phyloP scores from a whole-genome alignment of 2,797 vertebrate species.

The Esox masquinongy region DNA sequence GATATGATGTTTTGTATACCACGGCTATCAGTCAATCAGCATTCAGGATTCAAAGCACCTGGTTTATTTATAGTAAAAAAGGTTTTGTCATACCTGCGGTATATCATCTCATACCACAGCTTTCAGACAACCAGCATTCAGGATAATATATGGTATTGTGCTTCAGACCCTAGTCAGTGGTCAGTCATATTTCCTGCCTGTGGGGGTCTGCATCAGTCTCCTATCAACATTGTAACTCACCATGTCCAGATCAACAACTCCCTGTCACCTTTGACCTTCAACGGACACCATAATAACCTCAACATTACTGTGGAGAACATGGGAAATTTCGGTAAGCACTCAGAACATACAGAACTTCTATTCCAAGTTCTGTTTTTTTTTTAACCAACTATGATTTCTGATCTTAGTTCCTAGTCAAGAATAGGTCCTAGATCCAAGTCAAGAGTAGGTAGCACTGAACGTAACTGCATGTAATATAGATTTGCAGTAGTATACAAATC shows the following conservation, averaged over 20 bases:
- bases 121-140: too few relatives aligned
- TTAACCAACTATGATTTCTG: not conserved
- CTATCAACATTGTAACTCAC: constrained; percentile 83
- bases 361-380: not conserved
- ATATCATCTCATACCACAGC: too few relatives aligned
- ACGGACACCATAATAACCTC: constrained; percentile 70
- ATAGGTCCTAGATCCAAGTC: too few relatives aligned
- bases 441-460: too few relatives aligned
- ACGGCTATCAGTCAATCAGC: too few relatives aligned
- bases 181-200: constrained; percentile 51
- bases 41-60: too few relatives aligned
- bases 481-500: too few relatives aligned
- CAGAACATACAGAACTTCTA: too few relatives aligned
- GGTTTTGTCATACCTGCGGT: too few relatives aligned
- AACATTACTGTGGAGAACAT: constrained; percentile 76
- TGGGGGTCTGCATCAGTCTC: constrained; percentile 78
- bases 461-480: too few relatives aligned
- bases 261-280: constrained; percentile 75
- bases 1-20: too few relatives aligned
- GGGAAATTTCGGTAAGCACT: constrained; percentile 79
- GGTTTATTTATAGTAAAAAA: too few relatives aligned
- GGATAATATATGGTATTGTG: not conserved
- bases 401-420: not conserved
- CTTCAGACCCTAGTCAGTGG: constrained; percentile 80
- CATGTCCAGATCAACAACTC: constrained; percentile 54